Conservation (phyloP, 2,888 invertebrate species). For the Acanthoscelides obtectus region DNA sequence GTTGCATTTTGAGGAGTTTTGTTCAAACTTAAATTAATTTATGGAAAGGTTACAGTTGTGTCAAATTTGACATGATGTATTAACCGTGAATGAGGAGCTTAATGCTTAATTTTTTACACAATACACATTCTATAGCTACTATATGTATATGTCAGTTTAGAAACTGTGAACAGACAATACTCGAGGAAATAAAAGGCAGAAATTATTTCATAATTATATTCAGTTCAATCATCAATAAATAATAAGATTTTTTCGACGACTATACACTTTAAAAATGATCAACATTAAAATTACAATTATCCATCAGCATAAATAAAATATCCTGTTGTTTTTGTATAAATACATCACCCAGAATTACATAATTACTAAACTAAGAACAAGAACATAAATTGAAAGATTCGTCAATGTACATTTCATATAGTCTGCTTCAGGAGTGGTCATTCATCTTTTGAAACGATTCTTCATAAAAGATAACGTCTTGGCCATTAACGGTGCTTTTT, state of each 20-base stretch:
- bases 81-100: too few species aligned
- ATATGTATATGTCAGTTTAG: too few species aligned
- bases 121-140: too few species aligned
- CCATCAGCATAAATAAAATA: not conserved
- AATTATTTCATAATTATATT: not conserved
- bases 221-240: not conserved
- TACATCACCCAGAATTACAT: not conserved
- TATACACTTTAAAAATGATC: not conserved
- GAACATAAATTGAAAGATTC: not conserved
- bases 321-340: not conserved
- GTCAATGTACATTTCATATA: not conserved
- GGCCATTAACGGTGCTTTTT: slow-evolving; percentile 88
- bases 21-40: too few species aligned
- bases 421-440: not conserved
- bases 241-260: not conserved
- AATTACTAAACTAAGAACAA: not conserved
- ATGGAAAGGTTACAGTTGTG: too few species aligned
- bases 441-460: slow-evolving; percentile 41
- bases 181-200: not conserved
- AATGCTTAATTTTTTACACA: too few species aligned
- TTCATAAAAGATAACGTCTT: slow-evolving; percentile 78
- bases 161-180: too few species aligned
- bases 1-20: too few species aligned
- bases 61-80: too few species aligned
- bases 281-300: not conserved